Percentiles rank a stretch among this genome's conserved stretches.
Conservation (phyloP, 2,888 invertebrate species). For the Calliphora vomitoria region DNA sequence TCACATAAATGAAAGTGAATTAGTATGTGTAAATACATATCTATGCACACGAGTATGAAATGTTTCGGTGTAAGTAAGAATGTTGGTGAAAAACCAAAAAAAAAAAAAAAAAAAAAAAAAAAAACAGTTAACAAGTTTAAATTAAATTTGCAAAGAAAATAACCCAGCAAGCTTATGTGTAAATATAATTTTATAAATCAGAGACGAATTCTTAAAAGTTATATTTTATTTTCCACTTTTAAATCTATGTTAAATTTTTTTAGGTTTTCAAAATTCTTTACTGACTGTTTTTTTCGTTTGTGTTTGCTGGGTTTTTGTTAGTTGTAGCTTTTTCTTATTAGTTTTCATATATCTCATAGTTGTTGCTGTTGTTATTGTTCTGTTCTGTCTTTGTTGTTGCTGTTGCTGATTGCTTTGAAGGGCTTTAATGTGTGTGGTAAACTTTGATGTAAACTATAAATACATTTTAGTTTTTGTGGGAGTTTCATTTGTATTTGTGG, state of each 20-base stretch:
- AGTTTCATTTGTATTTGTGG: neutral
- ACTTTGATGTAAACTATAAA: slow-evolving; percentile 36
- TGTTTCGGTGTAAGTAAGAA: neutral
- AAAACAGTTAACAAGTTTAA: slow-evolving; percentile 23
- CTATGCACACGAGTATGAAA: neutral
- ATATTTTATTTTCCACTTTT: neutral
- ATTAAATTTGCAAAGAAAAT: slow-evolving; percentile 2
- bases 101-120: neutral
- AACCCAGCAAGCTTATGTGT: neutral
- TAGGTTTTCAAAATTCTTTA: too few relatives aligned
- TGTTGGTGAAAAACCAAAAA: neutral
- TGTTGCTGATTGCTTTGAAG: slow-evolving; percentile 4
- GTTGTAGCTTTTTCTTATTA: neutral
- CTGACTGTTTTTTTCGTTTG: neutral
- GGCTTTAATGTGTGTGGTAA: slow-evolving; percentile 13
- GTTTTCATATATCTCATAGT: neutral
- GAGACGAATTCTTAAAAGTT: neutral
- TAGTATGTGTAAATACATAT: neutral
- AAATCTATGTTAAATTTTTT: too few relatives aligned
- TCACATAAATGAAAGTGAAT: neutral
- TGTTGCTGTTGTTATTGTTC: neutral
- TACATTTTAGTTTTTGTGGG: slow-evolving; percentile 2
- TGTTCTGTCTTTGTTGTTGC: neutral
- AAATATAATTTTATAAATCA: neutral
- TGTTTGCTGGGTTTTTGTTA: neutral